Evolutionary conservation across 2,113 vertebrate genomes (phyloP).

Genomic region (Toxotes chatareus): DNA sequence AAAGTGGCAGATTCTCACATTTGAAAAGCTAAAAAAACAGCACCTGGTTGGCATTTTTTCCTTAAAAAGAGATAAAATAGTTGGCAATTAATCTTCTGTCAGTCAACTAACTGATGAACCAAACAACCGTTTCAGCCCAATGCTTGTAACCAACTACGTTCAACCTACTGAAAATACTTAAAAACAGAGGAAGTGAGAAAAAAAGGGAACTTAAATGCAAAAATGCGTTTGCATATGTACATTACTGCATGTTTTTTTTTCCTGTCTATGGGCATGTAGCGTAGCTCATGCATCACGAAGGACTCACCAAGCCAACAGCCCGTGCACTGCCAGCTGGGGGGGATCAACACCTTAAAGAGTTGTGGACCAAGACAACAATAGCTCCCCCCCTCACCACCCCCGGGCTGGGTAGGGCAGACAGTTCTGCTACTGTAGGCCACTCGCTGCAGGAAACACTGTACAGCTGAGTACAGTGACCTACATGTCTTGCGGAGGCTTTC

Average conservation of each 20-base stretch:
- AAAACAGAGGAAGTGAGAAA: conserved; percentile 19
- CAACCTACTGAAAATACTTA: background rate
- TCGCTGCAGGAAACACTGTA: conserved; percentile 52
- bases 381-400: conserved; percentile 2
- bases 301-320: conserved; percentile 17
- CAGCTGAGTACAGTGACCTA: conserved; percentile 74
- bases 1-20: background rate
- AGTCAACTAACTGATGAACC: background rate
- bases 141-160: background rate
- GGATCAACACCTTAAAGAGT: conserved; percentile 66
- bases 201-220: background rate
- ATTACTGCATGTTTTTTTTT: background rate
- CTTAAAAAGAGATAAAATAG: no score
- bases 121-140: background rate
- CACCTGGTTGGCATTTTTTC: no score
- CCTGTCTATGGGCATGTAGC: background rate
- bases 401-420: conserved; percentile 8
- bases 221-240: background rate
- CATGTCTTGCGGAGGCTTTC: conserved; percentile 60
- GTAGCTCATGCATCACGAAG: conserved; percentile 11
- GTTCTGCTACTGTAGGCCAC: conserved; percentile 42
- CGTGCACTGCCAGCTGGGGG: conserved; percentile 41
- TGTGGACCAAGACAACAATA: conserved; percentile 58
- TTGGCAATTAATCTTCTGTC: no score
- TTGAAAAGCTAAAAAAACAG: background rate